Conservation (phyloP, 2,888 invertebrate species). For the Tortricodes alternella region DNA sequence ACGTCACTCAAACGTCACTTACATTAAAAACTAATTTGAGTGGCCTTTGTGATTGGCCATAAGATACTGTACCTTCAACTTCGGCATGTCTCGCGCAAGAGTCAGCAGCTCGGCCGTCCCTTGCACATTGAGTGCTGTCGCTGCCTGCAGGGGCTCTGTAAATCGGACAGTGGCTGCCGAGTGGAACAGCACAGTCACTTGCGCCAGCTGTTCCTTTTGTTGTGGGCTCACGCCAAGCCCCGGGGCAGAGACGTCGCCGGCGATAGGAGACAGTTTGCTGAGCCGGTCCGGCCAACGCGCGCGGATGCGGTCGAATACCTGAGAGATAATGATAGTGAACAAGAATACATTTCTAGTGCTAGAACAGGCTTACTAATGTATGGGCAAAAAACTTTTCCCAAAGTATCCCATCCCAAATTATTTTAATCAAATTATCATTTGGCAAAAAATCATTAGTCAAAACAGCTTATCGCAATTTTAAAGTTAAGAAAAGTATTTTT, state of each 20-base stretch:
- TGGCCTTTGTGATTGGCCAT: too few species aligned
- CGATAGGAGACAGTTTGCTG: slow-evolving; percentile 86
- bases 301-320: slow-evolving; percentile 88
- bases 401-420: too few species aligned
- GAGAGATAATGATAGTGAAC: neutral
- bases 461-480: too few species aligned
- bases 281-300: slow-evolving; percentile 84
- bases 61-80: slow-evolving; percentile 84
- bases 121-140: slow-evolving; percentile 93
- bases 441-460: too few species aligned
- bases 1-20: too few species aligned
- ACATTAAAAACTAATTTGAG: too few species aligned
- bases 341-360: neutral
- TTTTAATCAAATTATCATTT: too few species aligned
- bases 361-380: too few species aligned
- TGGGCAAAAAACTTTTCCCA: too few species aligned
- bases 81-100: slow-evolving; percentile 90
- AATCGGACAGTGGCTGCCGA: slow-evolving; percentile 98
- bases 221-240: slow-evolving; percentile 86
- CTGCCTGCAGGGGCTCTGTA: slow-evolving; percentile 93
- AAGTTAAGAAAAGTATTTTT: too few species aligned
- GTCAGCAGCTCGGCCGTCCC: slow-evolving; percentile 93
- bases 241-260: slow-evolving; percentile 89
- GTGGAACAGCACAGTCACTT: slow-evolving; percentile 94
- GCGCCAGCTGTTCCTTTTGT: slow-evolving; percentile 84